Evolutionary conservation across 1,140 invertebrate genomes (phyloP), one percentile per base, ranked within the genome.

Genomic region (Arctopsyche grandis): DNA sequence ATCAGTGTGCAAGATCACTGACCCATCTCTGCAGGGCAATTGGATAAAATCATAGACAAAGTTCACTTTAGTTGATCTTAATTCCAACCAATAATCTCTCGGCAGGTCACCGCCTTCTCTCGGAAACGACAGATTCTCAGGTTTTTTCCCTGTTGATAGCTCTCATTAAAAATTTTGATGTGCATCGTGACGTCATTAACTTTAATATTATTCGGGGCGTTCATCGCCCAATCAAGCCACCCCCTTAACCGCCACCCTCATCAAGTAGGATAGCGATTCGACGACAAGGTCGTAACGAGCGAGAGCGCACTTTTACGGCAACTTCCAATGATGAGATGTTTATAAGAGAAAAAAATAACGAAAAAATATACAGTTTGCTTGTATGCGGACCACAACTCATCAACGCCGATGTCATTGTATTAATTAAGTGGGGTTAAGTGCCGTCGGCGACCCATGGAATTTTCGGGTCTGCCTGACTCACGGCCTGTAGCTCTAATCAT

Each of bases 401-500:
- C 63, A 22, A 22, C 58, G 9, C n/a, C 21, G 21, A 29, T 21
- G 69, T 46, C 38, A 46, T 46, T 71, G 69, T 46, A 38, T 56
- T 74, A 52, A 74, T 74, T 74, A 24, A 74, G 22, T 29, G 71
- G 48, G 71, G 46, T 74, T 74, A 74, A 74, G 71, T 74, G 71
- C 44, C 24, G 71, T 14, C 48, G 46, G 46, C 24, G 71, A 74
- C 71, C 71, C 22, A 52, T 21, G n/a, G 71, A 46, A 74, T 74
- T 74, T 46, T 74, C 71, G 71, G 21, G 29, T 21, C 22, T 48
- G 70, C 12, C 44, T 74, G 12, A 74, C 19, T 56, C 48, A 26
- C 16, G 12, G 10, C 14, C 12, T n/a, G 52, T 12, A 24, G 5
- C 22, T 26, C 19, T 66, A 66, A 26, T 29, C 21, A 14, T 66